Evolutionary conservation across 2,888 invertebrate species (phyloP).

Genomic region (Acanthosepion pharaonis): DNA sequence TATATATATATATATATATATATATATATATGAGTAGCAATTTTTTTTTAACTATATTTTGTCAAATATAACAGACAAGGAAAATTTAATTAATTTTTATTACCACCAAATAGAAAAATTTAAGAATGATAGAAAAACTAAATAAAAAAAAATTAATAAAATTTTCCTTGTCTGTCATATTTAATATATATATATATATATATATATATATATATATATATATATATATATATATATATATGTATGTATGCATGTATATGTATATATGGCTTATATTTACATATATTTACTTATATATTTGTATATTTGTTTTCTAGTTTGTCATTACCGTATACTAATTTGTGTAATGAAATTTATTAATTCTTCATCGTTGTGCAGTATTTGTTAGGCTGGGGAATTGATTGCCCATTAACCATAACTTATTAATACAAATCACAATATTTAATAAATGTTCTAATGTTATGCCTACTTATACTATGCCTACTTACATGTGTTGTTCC

Average conservation of each 20-base stretch:
- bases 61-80: too few species aligned
- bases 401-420: conserved; percentile 4
- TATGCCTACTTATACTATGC: not conserved
- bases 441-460: conserved; percentile 1
- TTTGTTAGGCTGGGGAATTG: not conserved
- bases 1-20: not conserved
- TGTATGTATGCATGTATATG: not conserved
- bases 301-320: not conserved
- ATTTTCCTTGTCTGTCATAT: too few species aligned
- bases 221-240: not conserved
- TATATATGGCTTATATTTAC: not conserved
- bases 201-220: not conserved
- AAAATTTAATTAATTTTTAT: too few species aligned
- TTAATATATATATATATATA: too few species aligned
- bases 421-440: not conserved
- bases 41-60: too few species aligned
- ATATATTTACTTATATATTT: not conserved
- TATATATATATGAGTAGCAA: not conserved
- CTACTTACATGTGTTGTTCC: not conserved
- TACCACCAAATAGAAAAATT: too few species aligned
- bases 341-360: not conserved
- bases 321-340: conserved; percentile 7
- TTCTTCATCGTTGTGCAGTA: not conserved
- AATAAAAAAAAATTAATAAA: too few species aligned
- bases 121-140: too few species aligned